Base-by-base conservation (phyloP, 2,888 invertebrate genomes). In the Cataglyphis rosenhaueri region DNA sequence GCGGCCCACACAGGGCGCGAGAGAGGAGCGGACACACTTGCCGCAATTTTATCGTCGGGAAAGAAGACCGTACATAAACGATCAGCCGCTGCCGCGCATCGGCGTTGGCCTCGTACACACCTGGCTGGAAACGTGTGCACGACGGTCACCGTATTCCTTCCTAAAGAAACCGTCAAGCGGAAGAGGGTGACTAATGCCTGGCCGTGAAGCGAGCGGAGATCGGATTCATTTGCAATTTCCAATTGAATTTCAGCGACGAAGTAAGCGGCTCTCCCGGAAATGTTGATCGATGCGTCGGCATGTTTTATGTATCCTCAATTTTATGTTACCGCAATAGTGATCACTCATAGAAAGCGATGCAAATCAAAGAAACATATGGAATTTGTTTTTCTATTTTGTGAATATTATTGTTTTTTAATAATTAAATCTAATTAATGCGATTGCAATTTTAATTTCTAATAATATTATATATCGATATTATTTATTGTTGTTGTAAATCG, bases 1-100 rank as follows among this genome's bases (percentile, higher is more conserved):
- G 35, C 87, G 76, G 86, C 83, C 89, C 91, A 89, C 91, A 92
- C 91, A 90, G 35, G 85, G 86, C 81, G 89, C 84, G 83, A 83
- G 86, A 83, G 83, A 85, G 85, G 87, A 52, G n/a, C 52, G 52
- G 52, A 52, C 52, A 85, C 88, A 87, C 87, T 89, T 88, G 88
- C 84, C 89, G 91, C 92, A 91, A 92, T 92, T 94, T 93, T 93
- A 94, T 93, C 90, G 92, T 88, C 92, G 91, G 88, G 87, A 90
- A 92, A 91, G 91, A 90, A 91, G 91, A 92, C 91, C 87, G 93
- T 92, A 93, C 93, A 93, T 94, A 92, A 93, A 90, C 90, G 92
- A 93, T 94, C 90, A 92, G 87, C 85, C 83, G 75, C 74, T 91
- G 88, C 89, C 89, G 86, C 55, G 52, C 90, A 83, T 86, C 91